Base-by-base conservation (phyloP, 2,113 vertebrate genomes). In the Solea senegalensis region DNA sequence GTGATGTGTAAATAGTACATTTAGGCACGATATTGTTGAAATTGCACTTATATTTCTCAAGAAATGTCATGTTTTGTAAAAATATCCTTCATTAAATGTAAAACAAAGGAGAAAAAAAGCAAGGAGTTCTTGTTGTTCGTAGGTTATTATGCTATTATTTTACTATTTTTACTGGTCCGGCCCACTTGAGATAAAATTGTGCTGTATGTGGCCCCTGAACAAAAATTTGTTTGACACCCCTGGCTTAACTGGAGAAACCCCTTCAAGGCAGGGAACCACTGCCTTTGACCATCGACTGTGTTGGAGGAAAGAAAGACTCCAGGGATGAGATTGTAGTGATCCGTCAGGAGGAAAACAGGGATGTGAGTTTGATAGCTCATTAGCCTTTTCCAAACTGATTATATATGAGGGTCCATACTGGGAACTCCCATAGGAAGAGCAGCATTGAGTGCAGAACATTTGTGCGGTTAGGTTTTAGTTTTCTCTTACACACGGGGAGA, bases 331-430 rank as follows among this genome's bases (percentile, higher is more conserved):
- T 53, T 70, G 59, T 55, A 77, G 74, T 56, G 76, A 74, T 85
- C 84, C 34, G 78, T 57, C 69, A 70, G 77, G 49, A 52, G 69
- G 68, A 70, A 60, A 71, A 60, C 49, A 45, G 49, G 34, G 70
- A 69, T 75, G 54, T 44, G 69, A 80, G 72, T 82, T 88, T 27
- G 57, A 83, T 83, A 49, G 61, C 75, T 88, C 80, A 73, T 86
- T 88, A 85, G 75, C 69, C 68, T 72, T 81, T 89, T 81, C 70
- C 66, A 70, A 62, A 80, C 69, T 70, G 81, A 84, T 87, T 83
- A 74, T 71, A 78, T 76, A 85, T 80, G 56, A 46, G 34, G 54
- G 52, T 85, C 75, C 72, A 76, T 86, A 70, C 40, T 12, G 49
- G 52, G 46, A 80, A 66, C 15, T 53, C 74, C 65, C 72, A 59